These are phyloP conservation scores for Opisthograptis luteolata DNA, from an alignment of 2,888 invertebrate genomes.

Conservation along the genomic window DNA sequence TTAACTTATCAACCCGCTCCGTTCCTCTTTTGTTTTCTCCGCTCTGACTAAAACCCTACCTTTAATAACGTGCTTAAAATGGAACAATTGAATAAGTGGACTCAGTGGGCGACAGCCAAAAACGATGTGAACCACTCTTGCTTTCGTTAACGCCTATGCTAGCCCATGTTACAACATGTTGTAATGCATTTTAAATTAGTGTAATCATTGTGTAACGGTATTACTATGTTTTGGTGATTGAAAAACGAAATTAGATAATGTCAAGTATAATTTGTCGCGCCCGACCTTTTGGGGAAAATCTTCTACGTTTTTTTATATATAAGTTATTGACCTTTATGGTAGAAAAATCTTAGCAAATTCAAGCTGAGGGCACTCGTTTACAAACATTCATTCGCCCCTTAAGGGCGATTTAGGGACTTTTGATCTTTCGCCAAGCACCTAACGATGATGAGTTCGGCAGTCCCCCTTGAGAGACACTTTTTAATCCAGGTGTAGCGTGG, in stretches of 20 bases:
- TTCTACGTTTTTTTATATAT: no score
- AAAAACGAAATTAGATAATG: constrained; percentile 10
- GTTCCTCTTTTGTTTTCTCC: background rate
- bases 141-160: constrained; percentile 40
- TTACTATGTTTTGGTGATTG: constrained; percentile 9
- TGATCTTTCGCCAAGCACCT: no score
- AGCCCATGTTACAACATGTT: constrained; percentile 12
- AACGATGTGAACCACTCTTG: constrained; percentile 50
- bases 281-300: background rate
- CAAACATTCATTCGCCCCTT: no score
- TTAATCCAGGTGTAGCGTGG: no score
- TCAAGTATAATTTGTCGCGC: background rate
- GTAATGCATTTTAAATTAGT: constrained; percentile 26
- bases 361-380: no score
- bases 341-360: no score
- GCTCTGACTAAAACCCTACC: constrained; percentile 23
- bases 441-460: no score
- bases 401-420: no score
- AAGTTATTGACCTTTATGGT: no score
- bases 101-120: constrained; percentile 50
- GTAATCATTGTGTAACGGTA: constrained; percentile 16
- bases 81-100: constrained; percentile 56
- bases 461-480: no score
- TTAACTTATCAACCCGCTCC: background rate
- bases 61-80: constrained; percentile 46